Percentiles rank a stretch among this genome's conserved stretches.
Evolutionary conservation across 2,113 vertebrate species (phyloP).

Genomic region (Sorex fumeus): DNA sequence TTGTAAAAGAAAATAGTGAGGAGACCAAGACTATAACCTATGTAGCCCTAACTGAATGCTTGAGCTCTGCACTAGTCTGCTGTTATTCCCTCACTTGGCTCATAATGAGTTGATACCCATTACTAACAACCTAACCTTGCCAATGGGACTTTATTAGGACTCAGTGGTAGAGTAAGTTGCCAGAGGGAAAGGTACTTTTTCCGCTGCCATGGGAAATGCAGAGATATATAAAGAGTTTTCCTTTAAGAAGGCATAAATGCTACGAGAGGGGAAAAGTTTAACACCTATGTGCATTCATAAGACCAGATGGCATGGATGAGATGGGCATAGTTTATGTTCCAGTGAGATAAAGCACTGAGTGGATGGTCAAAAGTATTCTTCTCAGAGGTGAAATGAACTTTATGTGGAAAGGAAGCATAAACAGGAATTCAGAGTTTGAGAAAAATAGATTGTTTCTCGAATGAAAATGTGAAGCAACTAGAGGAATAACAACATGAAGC

Average conservation of each 20-base stretch:
- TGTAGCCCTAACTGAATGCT: neutral
- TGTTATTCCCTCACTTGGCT: neutral
- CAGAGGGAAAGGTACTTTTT: neutral
- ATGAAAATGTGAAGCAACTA: neutral
- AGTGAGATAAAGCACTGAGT: neutral
- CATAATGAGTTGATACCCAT: neutral
- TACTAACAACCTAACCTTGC: neutral
- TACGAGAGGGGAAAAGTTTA: neutral
- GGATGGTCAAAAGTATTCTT: neutral
- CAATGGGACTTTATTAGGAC: neutral
- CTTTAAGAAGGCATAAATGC: neutral
- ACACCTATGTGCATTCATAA: neutral
- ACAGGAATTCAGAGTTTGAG: constrained; percentile 32
- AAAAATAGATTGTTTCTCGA: neutral
- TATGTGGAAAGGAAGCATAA: neutral
- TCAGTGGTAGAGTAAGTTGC: neutral
- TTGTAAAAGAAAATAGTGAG: neutral
- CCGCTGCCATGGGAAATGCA: neutral
- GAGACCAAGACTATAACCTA: neutral
- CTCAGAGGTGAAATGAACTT: neutral
- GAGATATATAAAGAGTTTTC: neutral
- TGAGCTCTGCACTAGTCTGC: neutral
- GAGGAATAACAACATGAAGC: constrained; percentile 30
- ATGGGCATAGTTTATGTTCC: neutral
- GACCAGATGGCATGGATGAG: neutral